Percentiles rank a stretch among this genome's conserved stretches.
These are phyloP conservation scores for Operophtera brumata DNA, from an alignment of 2,888 invertebrate species.

Conservation along the genomic window DNA sequence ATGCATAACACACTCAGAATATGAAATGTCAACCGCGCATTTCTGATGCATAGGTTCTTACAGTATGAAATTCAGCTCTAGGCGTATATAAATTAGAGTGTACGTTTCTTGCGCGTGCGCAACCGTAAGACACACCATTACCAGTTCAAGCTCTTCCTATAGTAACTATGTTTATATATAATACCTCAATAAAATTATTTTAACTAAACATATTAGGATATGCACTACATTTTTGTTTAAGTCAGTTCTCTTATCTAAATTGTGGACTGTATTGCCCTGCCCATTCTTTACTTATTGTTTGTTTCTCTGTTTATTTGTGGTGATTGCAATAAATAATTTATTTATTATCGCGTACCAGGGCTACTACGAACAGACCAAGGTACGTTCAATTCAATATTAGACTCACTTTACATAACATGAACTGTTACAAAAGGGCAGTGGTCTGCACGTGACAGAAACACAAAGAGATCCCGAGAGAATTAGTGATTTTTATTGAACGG, in stretches of 20 bases:
- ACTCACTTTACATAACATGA: background rate
- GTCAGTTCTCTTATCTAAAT: too few relatives aligned
- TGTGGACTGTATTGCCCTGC: slow-evolving; percentile 9
- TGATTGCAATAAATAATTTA: slow-evolving; percentile 16
- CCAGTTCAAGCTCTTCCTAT: too few relatives aligned
- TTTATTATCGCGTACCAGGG: slow-evolving; percentile 25
- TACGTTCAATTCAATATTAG: slow-evolving; percentile 17
- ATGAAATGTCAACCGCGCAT: too few relatives aligned
- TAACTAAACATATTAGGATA: too few relatives aligned
- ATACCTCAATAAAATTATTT: too few relatives aligned
- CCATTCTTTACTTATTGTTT: slow-evolving; percentile 12
- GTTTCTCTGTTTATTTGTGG: slow-evolving; percentile 2
- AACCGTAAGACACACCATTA: background rate
- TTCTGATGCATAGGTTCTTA: too few relatives aligned
- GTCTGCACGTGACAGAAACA: background rate
- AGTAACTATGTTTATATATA: too few relatives aligned
- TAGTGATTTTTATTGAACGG: background rate
- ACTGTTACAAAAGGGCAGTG: slow-evolving; percentile 1
- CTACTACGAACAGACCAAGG: slow-evolving; percentile 21
- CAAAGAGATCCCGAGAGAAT: background rate
- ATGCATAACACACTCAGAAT: too few relatives aligned
- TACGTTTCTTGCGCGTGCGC: background rate
- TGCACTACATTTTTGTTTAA: too few relatives aligned
- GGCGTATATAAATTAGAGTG: background rate
- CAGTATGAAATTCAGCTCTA: too few relatives aligned